These are phyloP conservation scores for Drosophila ercepeae DNA, from an alignment of 1,140 invertebrate species.

Conservation along the genomic window DNA sequence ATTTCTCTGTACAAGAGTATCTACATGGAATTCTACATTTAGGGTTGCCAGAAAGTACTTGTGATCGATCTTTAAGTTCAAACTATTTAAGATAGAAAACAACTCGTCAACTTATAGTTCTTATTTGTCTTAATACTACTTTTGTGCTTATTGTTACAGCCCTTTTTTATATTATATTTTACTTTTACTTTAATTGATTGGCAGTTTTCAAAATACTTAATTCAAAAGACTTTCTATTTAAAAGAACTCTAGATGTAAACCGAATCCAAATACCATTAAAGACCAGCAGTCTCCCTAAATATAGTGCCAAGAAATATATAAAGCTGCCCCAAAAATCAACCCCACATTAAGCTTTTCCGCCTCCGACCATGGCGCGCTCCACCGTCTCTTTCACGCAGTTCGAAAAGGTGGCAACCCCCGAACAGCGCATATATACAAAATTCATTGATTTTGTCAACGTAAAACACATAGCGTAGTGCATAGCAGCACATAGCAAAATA, in stretches of 20 bases:
- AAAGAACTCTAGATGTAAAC: no score
- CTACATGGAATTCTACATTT: not conserved
- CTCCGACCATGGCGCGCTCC: not conserved
- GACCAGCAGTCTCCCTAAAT: no score
- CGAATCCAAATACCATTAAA: no score
- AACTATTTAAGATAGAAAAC: no score
- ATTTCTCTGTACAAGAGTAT: not conserved
- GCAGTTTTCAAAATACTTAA: no score
- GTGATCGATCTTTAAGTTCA: no score
- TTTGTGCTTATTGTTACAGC: no score
- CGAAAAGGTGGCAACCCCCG: not conserved
- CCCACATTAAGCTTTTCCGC: not conserved
- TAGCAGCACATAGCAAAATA: slow-evolving; percentile 53
- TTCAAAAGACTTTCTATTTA: no score
- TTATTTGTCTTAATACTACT: no score
- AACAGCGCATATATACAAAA: slow-evolving; percentile 68
- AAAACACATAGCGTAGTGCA: slow-evolving; percentile 67
- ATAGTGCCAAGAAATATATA: not conserved
- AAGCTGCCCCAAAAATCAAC: not conserved
- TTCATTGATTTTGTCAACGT: slow-evolving; percentile 83
- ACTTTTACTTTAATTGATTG: no score
- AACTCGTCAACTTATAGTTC: no score
- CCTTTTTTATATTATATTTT: no score
- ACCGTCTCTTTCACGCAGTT: not conserved
- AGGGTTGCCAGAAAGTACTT: not conserved